Percentiles rank a stretch among this genome's conserved stretches.
These are phyloP conservation scores for Drosophila antonietae DNA, from an alignment of 2,888 invertebrate genomes.

Conservation along the genomic window DNA sequence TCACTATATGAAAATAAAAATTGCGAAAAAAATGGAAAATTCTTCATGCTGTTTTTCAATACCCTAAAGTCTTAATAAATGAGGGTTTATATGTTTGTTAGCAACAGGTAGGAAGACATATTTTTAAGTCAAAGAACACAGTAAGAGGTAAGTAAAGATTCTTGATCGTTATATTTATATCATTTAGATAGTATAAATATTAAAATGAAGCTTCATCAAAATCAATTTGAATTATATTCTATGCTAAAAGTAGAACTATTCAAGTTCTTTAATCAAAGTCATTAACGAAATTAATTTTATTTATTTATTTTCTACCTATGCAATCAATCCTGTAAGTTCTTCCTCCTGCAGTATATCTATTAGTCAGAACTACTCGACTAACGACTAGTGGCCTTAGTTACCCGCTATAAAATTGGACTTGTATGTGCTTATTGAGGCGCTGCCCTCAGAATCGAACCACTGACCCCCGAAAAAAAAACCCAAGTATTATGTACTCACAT, in stretches of 20 bases:
- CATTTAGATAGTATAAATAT: no score
- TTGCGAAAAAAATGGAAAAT: conserved; percentile 55
- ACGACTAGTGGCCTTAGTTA: not conserved
- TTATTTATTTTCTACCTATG: not conserved
- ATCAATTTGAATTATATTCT: no score
- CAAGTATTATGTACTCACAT: conserved; percentile 19
- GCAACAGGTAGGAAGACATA: not conserved
- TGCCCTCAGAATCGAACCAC: conserved; percentile 15
- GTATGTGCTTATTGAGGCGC: conserved; percentile 40
- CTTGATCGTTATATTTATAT: no score
- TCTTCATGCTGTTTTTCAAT: conserved; percentile 22
- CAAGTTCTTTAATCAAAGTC: no score
- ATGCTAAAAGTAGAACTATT: no score
- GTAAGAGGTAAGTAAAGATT: no score
- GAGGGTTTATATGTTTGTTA: not conserved
- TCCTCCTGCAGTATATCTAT: not conserved
- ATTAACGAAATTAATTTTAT: not conserved
- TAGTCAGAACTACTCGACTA: not conserved
- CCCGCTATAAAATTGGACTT: conserved; percentile 45
- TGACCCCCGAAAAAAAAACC: not conserved
- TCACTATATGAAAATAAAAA: conserved; percentile 73
- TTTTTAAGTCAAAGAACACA: no score
- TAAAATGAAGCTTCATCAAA: no score
- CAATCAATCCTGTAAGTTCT: not conserved
- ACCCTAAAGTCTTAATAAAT: not conserved